These are phyloP conservation scores for Mobula birostris DNA, from an alignment of 2,113 vertebrate species.

Conservation along the genomic window DNA sequence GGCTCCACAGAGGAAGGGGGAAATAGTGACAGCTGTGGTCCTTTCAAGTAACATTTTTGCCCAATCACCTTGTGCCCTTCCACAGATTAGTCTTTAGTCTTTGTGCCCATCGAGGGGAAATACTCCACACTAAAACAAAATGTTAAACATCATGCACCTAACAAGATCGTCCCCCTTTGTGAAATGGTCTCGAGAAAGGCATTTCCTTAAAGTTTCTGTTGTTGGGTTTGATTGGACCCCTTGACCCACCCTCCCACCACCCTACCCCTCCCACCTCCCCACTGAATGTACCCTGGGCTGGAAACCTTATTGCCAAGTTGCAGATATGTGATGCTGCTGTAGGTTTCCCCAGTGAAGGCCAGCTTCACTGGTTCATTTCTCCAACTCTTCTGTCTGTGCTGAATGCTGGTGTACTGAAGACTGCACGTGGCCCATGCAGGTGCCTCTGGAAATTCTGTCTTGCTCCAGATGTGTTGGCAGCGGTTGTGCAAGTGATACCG, in stretches of 20 bases:
- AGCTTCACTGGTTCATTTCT: slow-evolving; percentile 50
- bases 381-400: slow-evolving; percentile 77
- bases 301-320: slow-evolving; percentile 32
- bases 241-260: not conserved
- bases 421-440: slow-evolving; percentile 71
- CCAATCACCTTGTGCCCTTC: not conserved
- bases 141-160: slow-evolving; percentile 18
- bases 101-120: slow-evolving; percentile 11
- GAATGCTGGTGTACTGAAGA: slow-evolving; percentile 66
- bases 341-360: slow-evolving; percentile 32
- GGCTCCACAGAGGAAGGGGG: slow-evolving; percentile 19
- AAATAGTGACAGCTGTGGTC: slow-evolving; percentile 39
- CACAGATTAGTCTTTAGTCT: slow-evolving; percentile 20
- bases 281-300: slow-evolving; percentile 5
- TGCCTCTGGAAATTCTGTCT: slow-evolving; percentile 70
- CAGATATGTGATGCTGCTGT: slow-evolving; percentile 15
- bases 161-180: not conserved
- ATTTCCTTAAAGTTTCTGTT: not conserved
- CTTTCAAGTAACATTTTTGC: slow-evolving; percentile 41
- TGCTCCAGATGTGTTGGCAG: slow-evolving; percentile 67
- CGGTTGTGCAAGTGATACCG: slow-evolving; percentile 59
- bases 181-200: slow-evolving; percentile 6
- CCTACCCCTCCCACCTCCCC: not conserved
- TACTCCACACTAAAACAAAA: not conserved
- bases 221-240: slow-evolving; percentile 9